A percentile compares a stretch with the other conserved stretches of the same genome.
Evolutionary conservation across 2,797 vertebrate species (phyloP).

Genomic region (Anolis apletophallus): DNA sequence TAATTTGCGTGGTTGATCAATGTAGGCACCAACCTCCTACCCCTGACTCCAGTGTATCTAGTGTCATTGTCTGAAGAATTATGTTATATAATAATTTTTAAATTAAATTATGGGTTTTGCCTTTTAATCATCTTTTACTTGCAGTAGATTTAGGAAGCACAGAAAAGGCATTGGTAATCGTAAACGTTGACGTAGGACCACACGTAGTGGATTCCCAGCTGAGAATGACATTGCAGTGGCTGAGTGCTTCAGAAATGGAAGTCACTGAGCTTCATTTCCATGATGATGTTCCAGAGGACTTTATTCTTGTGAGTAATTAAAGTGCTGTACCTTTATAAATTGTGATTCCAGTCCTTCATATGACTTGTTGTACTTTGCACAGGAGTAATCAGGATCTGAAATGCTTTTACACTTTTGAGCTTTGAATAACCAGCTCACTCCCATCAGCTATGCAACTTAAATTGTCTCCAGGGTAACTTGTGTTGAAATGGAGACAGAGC

Average conservation of each 20-base stretch:
- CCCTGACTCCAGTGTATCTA: neutral
- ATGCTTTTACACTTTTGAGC: neutral
- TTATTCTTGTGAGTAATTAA: constrained; percentile 86
- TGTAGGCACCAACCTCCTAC: no score
- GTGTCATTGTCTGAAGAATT: neutral
- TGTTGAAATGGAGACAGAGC: neutral
- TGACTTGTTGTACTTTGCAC: neutral
- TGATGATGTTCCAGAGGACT: constrained; percentile 80
- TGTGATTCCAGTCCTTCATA: neutral
- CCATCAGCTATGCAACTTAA: neutral
- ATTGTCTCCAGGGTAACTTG: neutral
- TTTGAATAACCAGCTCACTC: neutral
- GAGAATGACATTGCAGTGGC: constrained; percentile 91
- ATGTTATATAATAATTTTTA: neutral
- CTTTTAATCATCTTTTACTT: constrained; percentile 46
- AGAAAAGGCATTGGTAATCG: constrained; percentile 79
- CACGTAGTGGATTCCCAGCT: constrained; percentile 85
- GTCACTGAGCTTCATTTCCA: constrained; percentile 85
- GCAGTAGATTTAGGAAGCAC: constrained; percentile 79
- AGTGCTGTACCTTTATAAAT: neutral
- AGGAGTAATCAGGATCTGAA: neutral
- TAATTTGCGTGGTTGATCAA: neutral
- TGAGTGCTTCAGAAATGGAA: constrained; percentile 89
- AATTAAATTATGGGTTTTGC: neutral
- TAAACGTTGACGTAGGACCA: constrained; percentile 85